Evolutionary conservation across 2,113 vertebrate genomes (phyloP).

Genomic region (Aspidoscelis tigris): DNA sequence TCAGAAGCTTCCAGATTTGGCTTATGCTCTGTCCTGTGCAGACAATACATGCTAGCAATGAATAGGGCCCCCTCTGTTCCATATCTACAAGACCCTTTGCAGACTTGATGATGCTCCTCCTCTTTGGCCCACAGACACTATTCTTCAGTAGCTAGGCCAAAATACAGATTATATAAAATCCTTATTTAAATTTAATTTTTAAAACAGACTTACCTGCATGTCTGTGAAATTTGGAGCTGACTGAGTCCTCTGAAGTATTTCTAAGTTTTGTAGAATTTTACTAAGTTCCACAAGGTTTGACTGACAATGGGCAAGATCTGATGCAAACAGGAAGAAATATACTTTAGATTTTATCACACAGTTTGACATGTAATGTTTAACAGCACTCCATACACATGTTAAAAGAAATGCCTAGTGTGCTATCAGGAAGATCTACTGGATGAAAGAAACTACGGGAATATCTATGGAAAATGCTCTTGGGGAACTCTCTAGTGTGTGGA

Average conservation of each 20-base stretch:
- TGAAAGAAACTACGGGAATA: too few species aligned
- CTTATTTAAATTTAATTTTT: constrained; percentile 53
- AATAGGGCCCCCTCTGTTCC: too few species aligned
- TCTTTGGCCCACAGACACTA: not conserved
- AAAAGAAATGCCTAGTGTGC: too few species aligned
- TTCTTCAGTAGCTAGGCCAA: constrained; percentile 10
- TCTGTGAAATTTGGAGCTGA: constrained; percentile 98
- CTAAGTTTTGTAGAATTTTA: constrained; percentile 94
- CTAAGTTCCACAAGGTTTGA: constrained; percentile 95
- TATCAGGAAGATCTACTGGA: too few species aligned
- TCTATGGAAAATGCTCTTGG: too few species aligned
- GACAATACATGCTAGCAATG: too few species aligned
- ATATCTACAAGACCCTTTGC: not conserved
- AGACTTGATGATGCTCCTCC: constrained; percentile 28
- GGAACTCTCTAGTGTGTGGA: too few species aligned
- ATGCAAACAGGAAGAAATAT: constrained; percentile 50
- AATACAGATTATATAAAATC: not conserved
- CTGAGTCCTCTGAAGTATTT: constrained; percentile 98
- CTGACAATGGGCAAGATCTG: constrained; percentile 96
- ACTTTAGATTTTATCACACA: constrained; percentile 15
- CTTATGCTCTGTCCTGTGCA: too few species aligned
- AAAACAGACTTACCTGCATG: constrained; percentile 81
- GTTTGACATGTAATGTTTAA: too few species aligned
- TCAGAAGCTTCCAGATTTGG: too few species aligned
- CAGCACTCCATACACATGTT: not conserved